Base-by-base conservation (phyloP, 2,113 vertebrate species). In the Amphiprion percula region DNA sequence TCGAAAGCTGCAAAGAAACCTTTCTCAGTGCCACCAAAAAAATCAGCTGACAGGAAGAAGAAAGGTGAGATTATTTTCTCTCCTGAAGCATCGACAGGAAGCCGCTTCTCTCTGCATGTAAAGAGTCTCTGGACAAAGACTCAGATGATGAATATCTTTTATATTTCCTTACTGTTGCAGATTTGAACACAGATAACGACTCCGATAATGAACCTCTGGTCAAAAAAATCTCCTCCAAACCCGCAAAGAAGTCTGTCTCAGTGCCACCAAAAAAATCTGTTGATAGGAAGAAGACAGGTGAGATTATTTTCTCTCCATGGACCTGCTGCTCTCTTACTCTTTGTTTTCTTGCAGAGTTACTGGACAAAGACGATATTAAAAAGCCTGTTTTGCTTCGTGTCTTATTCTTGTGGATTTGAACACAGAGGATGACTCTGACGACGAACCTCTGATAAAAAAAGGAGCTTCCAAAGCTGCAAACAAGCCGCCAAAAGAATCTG, bases 401-500 rank as follows among this genome's bases (percentile, higher is more conserved):
- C 49, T 30, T 30, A 1, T 5, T 30, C 30, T 30, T 30, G 26
- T 74, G 14, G 2, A 19, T 56, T 17, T 37, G 92, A 37, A 41
- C 6, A 1, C 14, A 49, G 53, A 77, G 1, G 80, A 85, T 2
- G 82, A 84, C 82, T 91, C 91, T 0, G 90, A 90, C 0, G 82
- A 91, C 2, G 91, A 91, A 54, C 88, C 89, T 1, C 56, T 85
- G 59, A 69, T 82, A 19, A 80, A 73, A 23, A 77, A 26, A 88
- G 82, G 82, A 41, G 14, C 4, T 10, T 19, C 55, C 17, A 90
- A 82, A 74, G 14, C 68, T 10, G 50, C 28, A 0, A 84, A 82
- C 56, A 90, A 84, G 23, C 30, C 74, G 19, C 70, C 76, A 1
- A 88, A 71, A 41, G 81, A 73, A 64, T 4, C 64, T 11, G 75